Conservation (phyloP, 1,140 invertebrate genomes). For the Pseudoatta argentina region DNA sequence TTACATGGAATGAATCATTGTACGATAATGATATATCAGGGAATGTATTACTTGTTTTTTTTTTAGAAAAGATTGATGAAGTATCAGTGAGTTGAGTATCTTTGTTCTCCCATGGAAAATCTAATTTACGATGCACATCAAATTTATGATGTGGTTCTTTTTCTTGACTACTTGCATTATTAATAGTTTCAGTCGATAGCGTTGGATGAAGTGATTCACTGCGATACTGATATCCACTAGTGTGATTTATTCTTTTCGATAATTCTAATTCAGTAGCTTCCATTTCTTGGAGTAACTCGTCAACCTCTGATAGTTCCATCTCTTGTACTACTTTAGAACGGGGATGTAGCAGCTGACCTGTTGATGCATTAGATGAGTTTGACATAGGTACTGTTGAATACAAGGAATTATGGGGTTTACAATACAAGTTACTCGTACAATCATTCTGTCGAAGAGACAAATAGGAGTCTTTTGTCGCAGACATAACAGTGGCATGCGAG, state of each 20-base stretch:
- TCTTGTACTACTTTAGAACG: conserved; percentile 70
- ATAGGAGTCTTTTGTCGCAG: conserved; percentile 64
- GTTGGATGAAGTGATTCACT: conserved; percentile 30
- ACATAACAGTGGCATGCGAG: conserved; percentile 75
- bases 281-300: conserved; percentile 84
- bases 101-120: conserved; percentile 56
- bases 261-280: conserved; percentile 82
- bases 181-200: not conserved
- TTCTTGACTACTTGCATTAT: not conserved
- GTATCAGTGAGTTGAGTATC: conserved; percentile 24
- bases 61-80: conserved; percentile 14
- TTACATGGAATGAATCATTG: conserved; percentile 72
- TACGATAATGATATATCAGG: conserved; percentile 75
- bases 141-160: not conserved
- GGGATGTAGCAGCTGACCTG: conserved; percentile 59
- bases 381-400: conserved; percentile 68
- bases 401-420: conserved; percentile 58
- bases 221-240: conserved; percentile 34
- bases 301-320: conserved; percentile 84
- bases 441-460: conserved; percentile 55
- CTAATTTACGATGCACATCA: conserved; percentile 48
- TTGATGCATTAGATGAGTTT: conserved; percentile 71
- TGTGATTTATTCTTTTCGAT: conserved; percentile 71
- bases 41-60: conserved; percentile 28
- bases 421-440: conserved; percentile 62